phyloP scores from a whole-genome alignment of 2,797 vertebrate species.

The Meriones psammophilus region DNA sequence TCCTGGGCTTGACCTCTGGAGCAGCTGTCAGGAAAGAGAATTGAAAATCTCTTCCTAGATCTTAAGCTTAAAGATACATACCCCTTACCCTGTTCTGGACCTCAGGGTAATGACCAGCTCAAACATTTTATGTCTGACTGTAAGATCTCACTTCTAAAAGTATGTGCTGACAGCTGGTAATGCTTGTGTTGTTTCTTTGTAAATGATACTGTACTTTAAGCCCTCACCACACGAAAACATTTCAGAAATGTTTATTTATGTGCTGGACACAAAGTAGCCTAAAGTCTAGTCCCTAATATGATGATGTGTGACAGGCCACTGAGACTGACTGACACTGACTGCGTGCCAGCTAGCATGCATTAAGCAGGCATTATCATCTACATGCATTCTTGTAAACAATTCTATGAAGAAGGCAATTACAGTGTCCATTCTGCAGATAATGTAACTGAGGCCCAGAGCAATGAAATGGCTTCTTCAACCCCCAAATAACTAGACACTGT shows the following conservation, averaged over 20 bases:
- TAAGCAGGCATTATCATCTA: background rate
- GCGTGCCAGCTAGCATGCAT: background rate
- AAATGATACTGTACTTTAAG: constrained; percentile 47
- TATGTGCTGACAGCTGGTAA: background rate
- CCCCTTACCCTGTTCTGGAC: constrained; percentile 17
- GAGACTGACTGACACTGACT: background rate
- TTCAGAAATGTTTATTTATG: constrained; percentile 31
- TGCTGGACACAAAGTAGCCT: background rate
- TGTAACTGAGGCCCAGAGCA: background rate
- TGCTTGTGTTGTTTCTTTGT: constrained; percentile 44
- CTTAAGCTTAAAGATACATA: background rate
- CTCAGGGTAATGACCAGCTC: background rate
- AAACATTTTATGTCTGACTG: background rate
- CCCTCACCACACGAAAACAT: background rate
- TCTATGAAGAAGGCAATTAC: constrained; percentile 10
- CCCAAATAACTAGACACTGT: background rate
- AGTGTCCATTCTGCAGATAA: constrained; percentile 31
- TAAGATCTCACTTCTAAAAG: constrained; percentile 39
- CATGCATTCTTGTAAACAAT: background rate
- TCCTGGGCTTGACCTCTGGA: background rate
- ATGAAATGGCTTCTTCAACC: constrained; percentile 1
- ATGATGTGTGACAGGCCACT: background rate
- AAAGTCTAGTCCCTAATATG: constrained; percentile 12
- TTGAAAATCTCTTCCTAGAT: constrained; percentile 43
- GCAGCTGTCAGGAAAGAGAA: constrained; percentile 7